Conservation (phyloP, 2,797 vertebrate species). For the Gouania willdenowi region DNA sequence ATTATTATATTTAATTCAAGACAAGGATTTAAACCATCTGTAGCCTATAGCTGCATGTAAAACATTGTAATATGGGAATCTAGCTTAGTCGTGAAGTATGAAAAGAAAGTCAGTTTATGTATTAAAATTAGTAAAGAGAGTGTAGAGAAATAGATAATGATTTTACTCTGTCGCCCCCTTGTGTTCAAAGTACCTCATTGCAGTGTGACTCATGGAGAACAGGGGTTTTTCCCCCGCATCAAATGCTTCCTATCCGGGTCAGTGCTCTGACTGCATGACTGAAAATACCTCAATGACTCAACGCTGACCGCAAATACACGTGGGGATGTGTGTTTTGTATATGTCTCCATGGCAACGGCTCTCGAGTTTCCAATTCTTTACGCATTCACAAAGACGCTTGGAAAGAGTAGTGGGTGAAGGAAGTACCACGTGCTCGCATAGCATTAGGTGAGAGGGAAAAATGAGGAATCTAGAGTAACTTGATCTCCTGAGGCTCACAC, state of each 20-base stretch:
- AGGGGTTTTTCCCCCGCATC: constrained; percentile 31
- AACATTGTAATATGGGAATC: too few species aligned
- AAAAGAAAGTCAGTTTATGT: too few species aligned
- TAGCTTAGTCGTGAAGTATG: too few species aligned
- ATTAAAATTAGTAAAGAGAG: too few species aligned
- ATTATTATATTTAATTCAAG: too few species aligned
- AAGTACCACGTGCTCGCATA: constrained; percentile 21
- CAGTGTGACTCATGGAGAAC: too few species aligned
- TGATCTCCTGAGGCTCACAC: too few species aligned
- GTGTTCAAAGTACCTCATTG: constrained; percentile 17
- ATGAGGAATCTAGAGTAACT: background rate
- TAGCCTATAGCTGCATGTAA: too few species aligned
- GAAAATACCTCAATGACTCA: constrained; percentile 63
- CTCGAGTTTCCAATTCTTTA: constrained; percentile 52
- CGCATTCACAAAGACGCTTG: constrained; percentile 27
- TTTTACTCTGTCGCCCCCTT: constrained; percentile 45
- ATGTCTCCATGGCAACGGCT: constrained; percentile 40
- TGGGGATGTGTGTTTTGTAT: constrained; percentile 45
- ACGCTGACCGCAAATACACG: constrained; percentile 10
- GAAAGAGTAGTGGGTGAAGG: constrained; percentile 2
- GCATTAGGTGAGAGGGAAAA: constrained; percentile 11
- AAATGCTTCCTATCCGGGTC: constrained; percentile 11
- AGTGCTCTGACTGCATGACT: constrained; percentile 19
- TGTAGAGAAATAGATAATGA: too few species aligned
- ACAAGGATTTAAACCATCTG: too few species aligned